Conservation (phyloP, 2,888 invertebrate genomes). For the Yponomeuta sedellus region DNA sequence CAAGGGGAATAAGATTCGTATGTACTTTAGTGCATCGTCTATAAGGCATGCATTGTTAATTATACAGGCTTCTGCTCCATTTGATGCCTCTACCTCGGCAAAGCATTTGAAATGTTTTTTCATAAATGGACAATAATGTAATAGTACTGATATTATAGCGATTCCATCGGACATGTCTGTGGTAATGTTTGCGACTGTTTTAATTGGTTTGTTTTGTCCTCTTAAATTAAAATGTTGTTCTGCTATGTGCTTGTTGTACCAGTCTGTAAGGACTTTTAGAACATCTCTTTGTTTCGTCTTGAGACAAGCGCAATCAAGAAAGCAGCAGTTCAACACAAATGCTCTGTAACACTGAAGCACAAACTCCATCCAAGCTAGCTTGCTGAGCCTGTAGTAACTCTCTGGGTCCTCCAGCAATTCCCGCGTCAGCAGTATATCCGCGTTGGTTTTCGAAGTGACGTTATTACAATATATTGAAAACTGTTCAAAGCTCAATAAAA, state of each 20-base stretch:
- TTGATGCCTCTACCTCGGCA: constrained; percentile 51
- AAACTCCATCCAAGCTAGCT: constrained; percentile 78
- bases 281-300: constrained; percentile 33
- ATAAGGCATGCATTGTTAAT: constrained; percentile 77
- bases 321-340: constrained; percentile 68
- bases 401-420: constrained; percentile 40
- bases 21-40: constrained; percentile 69
- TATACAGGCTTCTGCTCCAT: constrained; percentile 44
- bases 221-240: constrained; percentile 39
- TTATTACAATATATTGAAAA: constrained; percentile 49
- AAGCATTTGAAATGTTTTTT: constrained; percentile 47
- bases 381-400: constrained; percentile 53
- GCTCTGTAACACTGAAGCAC: constrained; percentile 78
- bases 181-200: constrained; percentile 61
- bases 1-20: constrained; percentile 75
- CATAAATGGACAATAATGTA: constrained; percentile 78
- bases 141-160: constrained; percentile 71
- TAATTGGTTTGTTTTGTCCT: constrained; percentile 36
- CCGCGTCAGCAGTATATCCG: constrained; percentile 46
- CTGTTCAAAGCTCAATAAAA: constrained; percentile 57
- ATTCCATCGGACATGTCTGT: constrained; percentile 73
- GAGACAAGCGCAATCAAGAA: constrained; percentile 61
- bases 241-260: constrained; percentile 54
- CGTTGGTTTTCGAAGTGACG: constrained; percentile 44
- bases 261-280: constrained; percentile 49